phyloP scores from a whole-genome alignment of 2,113 vertebrate species.

The Emydocephalus ijimae region DNA sequence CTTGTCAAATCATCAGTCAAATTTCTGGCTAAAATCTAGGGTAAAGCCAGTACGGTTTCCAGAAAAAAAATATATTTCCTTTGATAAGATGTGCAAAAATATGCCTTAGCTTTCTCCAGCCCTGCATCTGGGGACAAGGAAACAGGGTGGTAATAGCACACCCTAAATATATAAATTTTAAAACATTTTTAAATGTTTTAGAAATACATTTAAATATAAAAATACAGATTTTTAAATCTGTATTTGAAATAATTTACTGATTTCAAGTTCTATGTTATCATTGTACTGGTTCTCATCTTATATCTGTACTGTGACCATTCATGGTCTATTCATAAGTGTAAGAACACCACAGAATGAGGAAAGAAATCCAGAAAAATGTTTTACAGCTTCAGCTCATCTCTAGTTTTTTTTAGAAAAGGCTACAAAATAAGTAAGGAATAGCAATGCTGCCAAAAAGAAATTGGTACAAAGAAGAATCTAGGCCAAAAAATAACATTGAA shows the following conservation, averaged over 20 bases:
- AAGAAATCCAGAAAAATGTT: neutral
- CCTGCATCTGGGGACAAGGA: neutral
- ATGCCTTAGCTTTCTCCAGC: too few relatives aligned
- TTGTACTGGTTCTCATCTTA: neutral
- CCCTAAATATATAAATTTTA: neutral
- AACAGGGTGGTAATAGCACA: neutral
- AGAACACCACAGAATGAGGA: neutral
- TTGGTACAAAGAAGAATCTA: neutral
- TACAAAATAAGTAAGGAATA: neutral
- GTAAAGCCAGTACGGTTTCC: neutral
- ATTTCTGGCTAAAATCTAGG: neutral
- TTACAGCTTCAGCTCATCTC: constrained; percentile 30
- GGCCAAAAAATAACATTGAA: constrained; percentile 14
- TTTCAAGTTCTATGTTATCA: neutral
- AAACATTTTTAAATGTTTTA: neutral
- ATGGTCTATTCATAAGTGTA: neutral
- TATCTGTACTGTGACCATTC: neutral
- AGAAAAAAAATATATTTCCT: neutral
- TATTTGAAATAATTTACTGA: neutral
- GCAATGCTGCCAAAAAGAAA: constrained; percentile 27
- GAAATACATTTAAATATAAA: too few relatives aligned
- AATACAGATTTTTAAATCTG: neutral
- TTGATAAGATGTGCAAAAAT: neutral
- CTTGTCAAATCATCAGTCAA: constrained; percentile 1
- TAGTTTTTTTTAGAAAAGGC: neutral